Conservation (phyloP, 1,140 invertebrate genomes). For the Vanessa tameamea region DNA sequence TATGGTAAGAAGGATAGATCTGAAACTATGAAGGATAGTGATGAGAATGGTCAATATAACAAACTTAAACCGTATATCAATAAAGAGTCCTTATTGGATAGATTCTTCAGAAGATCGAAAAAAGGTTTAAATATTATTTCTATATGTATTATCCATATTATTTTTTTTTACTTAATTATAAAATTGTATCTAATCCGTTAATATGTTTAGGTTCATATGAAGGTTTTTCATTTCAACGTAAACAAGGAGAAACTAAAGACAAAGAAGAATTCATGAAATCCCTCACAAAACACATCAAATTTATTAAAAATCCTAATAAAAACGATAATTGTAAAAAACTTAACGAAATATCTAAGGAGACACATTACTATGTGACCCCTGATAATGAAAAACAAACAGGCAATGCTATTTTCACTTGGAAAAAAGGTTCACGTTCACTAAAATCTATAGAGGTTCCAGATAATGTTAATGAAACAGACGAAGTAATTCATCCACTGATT, state of each 20-base stretch:
- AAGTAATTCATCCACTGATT: background rate
- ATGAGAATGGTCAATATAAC: conserved; percentile 3
- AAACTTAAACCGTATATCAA: conserved; percentile 6
- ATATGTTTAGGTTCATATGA: conserved; percentile 16
- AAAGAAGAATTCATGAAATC: conserved; percentile 19
- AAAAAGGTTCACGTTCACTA: conserved; percentile 24
- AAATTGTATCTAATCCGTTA: background rate
- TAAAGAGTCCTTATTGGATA: conserved; percentile 16
- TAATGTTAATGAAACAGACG: background rate
- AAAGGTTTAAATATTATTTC: conserved; percentile 35
- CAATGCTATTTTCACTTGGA: conserved; percentile 15
- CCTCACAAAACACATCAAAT: conserved; percentile 37
- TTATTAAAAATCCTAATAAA: conserved; percentile 1
- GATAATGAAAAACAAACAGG: background rate
- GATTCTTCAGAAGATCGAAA: conserved; percentile 22
- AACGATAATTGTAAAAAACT: background rate
- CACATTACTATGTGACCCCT: background rate
- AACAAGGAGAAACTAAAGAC: conserved; percentile 24
- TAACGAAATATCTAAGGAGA: background rate
- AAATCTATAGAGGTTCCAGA: conserved; percentile 17
- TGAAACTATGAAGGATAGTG: conserved; percentile 13
- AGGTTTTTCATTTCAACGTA: conserved; percentile 39
- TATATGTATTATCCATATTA: background rate
- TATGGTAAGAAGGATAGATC: conserved; percentile 48
- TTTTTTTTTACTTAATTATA: too few relatives aligned